Percentiles rank a stretch among this genome's conserved stretches.
Evolutionary conservation across 2,113 vertebrate genomes (phyloP).

Genomic region (Uropsilus gracilis): DNA sequence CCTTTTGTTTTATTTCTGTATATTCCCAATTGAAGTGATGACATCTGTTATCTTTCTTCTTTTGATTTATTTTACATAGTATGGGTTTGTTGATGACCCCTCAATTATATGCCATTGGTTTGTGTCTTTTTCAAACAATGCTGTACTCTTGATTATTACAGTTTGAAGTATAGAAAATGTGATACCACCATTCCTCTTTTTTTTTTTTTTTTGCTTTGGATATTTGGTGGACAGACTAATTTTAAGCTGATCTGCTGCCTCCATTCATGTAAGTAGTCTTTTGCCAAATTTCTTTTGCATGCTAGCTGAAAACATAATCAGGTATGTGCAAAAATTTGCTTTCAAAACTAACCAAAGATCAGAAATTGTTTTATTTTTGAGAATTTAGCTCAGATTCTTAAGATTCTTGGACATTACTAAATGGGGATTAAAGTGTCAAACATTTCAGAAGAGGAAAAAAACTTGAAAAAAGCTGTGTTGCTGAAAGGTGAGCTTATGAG

Average conservation of each 20-base stretch:
- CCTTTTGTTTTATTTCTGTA: too few species aligned
- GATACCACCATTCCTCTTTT: too few species aligned
- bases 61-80: too few species aligned
- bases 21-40: too few species aligned
- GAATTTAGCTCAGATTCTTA: background rate
- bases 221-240: background rate
- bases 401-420: background rate
- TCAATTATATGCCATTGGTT: too few species aligned
- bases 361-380: slow-evolving; percentile 22
- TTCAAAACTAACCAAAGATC: background rate
- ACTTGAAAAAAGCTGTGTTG: background rate
- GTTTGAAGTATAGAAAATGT: too few species aligned
- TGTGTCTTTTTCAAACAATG: too few species aligned
- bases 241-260: background rate
- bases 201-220: too few species aligned
- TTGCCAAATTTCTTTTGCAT: slow-evolving; percentile 12
- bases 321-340: background rate
- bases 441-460: background rate
- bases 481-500: background rate
- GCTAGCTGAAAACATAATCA: background rate
- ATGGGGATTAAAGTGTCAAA: background rate
- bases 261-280: background rate
- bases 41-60: too few species aligned
- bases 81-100: too few species aligned
- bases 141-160: too few species aligned